These are phyloP conservation scores for Etheostoma nigrum DNA, from an alignment of 2,797 vertebrate species.

Conservation along the genomic window DNA sequence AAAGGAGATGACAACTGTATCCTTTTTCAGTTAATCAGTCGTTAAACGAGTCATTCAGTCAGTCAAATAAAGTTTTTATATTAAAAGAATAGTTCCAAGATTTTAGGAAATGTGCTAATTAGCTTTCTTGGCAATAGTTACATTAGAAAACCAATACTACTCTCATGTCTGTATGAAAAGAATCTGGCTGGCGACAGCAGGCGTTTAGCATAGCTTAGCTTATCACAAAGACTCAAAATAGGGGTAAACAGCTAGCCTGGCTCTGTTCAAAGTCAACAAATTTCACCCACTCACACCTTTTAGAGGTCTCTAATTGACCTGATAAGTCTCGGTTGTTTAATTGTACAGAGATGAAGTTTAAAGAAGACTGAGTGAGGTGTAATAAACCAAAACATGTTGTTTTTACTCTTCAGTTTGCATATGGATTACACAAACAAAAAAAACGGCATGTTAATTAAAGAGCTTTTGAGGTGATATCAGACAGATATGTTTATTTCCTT, in stretches of 20 bases:
- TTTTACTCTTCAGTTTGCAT: too few relatives aligned
- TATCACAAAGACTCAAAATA: neutral
- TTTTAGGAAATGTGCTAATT: neutral
- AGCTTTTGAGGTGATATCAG: neutral
- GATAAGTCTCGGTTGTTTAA: neutral
- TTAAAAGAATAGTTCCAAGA: neutral
- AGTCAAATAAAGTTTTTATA: neutral
- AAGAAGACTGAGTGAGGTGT: too few relatives aligned
- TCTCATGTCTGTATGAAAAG: neutral
- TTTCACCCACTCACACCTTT: neutral
- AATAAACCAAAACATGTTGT: neutral
- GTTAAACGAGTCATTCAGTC: neutral
- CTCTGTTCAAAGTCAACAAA: neutral
- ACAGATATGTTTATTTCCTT: neutral
- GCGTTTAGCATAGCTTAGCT: neutral
- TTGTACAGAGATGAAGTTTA: neutral
- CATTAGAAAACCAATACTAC: too few relatives aligned
- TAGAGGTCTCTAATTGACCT: neutral
- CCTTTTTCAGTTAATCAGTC: conserved; percentile 75
- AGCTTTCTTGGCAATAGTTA: neutral
- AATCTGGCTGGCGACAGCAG: neutral
- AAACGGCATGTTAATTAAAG: neutral
- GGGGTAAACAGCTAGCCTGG: neutral
- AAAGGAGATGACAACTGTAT: conserved; percentile 98
- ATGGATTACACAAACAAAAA: neutral